Base-by-base conservation (phyloP, 2,797 vertebrate genomes). In the Intellagama lesueurii region DNA sequence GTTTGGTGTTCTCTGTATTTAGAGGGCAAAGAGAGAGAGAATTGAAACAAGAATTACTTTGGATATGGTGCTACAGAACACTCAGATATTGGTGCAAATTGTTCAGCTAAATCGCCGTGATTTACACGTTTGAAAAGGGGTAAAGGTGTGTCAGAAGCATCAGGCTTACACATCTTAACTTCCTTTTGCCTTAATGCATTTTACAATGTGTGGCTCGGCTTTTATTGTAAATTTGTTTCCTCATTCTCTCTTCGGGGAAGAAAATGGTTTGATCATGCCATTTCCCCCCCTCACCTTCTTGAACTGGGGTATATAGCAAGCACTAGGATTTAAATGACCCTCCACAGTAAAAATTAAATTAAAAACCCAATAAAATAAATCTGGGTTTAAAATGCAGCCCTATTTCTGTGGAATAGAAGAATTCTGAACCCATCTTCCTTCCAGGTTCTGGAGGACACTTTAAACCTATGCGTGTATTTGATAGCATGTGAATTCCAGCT, bases 51-150 rank as follows among this genome's bases (percentile, higher is more conserved):
- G 19, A 30, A 30, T 90, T 47, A 19, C 26, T 90, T 88, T 92
- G 88, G 86, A 89, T 90, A 79, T 94, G 95, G 95, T 96, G 95
- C 95, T 96, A 95, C 91, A 93, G 94, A 90, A 94, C 88, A 90
- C 88, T 47, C 83, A 93, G 94, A 92, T 94, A 94, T 93, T 0
- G 89, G 28, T 89, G 92, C 92, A 92, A 94, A 91, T 88, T 89
- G 87, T 95, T 93, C 5, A 76, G 89, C 77, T 83, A 89, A 89
- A 24, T 80, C 86, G 80, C 40, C 44, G 49, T 32, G 66, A 40
- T 1, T 40, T 66, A 52, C 1, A 0, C 69, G 66, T 0, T 66
- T 0, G 76, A 89, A 91, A 89, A 72, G 1, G 64, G 81, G 44
- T 87, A 79, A 94, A 92, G 40, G 91, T 90, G 94, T 91, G 88